Base-by-base conservation (phyloP, 2,113 vertebrate genomes). In the Glaucidium brasilianum region DNA sequence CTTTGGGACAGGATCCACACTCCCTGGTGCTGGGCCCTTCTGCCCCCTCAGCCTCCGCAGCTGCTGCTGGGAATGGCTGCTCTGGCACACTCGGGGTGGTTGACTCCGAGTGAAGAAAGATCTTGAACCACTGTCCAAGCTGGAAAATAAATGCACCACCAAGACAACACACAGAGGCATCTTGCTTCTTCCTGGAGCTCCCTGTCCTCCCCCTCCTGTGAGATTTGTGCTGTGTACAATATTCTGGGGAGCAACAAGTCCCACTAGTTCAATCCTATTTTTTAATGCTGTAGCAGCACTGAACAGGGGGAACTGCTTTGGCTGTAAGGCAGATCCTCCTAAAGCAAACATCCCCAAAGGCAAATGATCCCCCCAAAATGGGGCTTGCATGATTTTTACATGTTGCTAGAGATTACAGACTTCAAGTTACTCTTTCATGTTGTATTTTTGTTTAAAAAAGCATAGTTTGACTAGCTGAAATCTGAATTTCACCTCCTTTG, bases 61-160 rank as follows among this genome's bases (percentile, higher is more conserved):
- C 43, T 45, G 43, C 43, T 45, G 43, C 47, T 47, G 32, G 81
- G 32, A 37, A 5, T 17, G 3, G 7, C 26, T 8, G 47, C 34
- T 17, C 47, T 4, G 2, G 27, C 4, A 39, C 10, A 9, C 20
- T 1, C 0, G 2, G 39, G 63, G 11, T 0, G 3, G 4, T 16
- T 2, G 15, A 1, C 23, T 23, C n/a, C 2, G 20, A 5, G 9
- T 2, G 11, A 52, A 30, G 34, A 50, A 22, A 35, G 20, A 12
- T 27, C 52, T 7, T 41, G 10, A 23, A 37, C 23, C 18, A 1
- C 66, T 27, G 35, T 59, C 22, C 2, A 3, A 12, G 50, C 47
- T 37, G 15, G n/a, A 37, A 72, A 49, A 73, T 2, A 26, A 14
- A 52, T 34, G 14, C 47, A 14, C 3, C 16, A 41, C 3, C 5